Evolutionary conservation across 2,113 vertebrate genomes (phyloP).

Genomic region (Gavia stellata): DNA sequence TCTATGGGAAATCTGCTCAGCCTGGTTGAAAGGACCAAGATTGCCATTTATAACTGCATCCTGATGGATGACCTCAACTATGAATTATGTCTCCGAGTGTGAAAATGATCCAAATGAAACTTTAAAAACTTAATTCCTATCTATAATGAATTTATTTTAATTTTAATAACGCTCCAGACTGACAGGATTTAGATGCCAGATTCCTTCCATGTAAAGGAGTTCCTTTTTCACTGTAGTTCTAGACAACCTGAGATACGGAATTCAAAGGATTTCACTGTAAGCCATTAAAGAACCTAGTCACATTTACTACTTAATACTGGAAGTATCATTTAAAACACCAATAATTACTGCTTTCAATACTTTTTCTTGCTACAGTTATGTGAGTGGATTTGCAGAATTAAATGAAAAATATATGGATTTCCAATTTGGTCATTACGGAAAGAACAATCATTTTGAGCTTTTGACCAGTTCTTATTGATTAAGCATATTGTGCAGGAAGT

Average conservation of each 20-base stretch:
- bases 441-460: background rate
- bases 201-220: background rate
- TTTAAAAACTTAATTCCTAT: background rate
- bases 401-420: slow-evolving; percentile 24
- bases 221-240: background rate
- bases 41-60: background rate
- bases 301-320: background rate
- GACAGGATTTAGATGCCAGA: background rate
- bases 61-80: background rate
- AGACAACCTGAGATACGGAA: background rate
- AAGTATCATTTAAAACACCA: background rate
- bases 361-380: background rate
- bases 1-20: background rate
- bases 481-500: background rate
- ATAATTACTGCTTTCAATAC: background rate
- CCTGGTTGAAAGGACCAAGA: background rate
- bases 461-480: background rate
- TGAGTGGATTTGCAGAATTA: background rate
- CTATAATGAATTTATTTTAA: background rate
- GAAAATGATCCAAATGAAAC: background rate
- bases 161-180: background rate
- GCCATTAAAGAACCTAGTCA: background rate
- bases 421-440: background rate
- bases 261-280: background rate
- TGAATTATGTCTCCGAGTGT: background rate